Conservation (phyloP, 2,113 vertebrate genomes). For the Oryzias javanicus region DNA sequence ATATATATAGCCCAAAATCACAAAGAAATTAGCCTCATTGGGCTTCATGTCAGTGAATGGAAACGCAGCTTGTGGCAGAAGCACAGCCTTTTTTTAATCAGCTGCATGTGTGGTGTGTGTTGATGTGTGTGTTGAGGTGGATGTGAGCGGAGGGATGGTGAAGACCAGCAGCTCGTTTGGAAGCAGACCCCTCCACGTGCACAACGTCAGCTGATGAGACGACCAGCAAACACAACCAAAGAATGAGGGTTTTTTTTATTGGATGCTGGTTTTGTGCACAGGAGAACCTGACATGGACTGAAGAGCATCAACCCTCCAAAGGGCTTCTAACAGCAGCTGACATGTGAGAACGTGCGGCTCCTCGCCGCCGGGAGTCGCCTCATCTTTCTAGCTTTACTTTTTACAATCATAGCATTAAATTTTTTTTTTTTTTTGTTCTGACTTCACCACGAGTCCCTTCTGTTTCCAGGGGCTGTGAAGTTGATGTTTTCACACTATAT, state of each 20-base stretch:
- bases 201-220: too few relatives aligned
- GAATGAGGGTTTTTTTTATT: too few relatives aligned
- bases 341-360: slow-evolving; percentile 1
- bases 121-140: neutral
- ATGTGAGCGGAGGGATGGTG: neutral
- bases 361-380: neutral
- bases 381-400: slow-evolving; percentile 12
- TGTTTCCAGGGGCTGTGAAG: slow-evolving; percentile 10
- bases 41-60: too few relatives aligned
- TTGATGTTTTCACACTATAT: slow-evolving; percentile 30
- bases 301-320: slow-evolving; percentile 1
- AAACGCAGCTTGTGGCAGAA: too few relatives aligned
- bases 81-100: neutral
- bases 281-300: too few relatives aligned
- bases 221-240: too few relatives aligned
- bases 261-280: too few relatives aligned
- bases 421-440: slow-evolving; percentile 1
- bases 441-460: slow-evolving; percentile 11
- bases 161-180: neutral
- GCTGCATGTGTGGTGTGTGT: neutral
- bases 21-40: too few relatives aligned
- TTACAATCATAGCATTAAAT: slow-evolving; percentile 45
- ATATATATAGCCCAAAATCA: too few relatives aligned
- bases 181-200: neutral
- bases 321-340: slow-evolving; percentile 8